A percentile compares a stretch with the other conserved stretches of the same genome.
Evolutionary conservation across 2,888 invertebrate genomes (phyloP).

Genomic region (Perithous albicinctus): DNA sequence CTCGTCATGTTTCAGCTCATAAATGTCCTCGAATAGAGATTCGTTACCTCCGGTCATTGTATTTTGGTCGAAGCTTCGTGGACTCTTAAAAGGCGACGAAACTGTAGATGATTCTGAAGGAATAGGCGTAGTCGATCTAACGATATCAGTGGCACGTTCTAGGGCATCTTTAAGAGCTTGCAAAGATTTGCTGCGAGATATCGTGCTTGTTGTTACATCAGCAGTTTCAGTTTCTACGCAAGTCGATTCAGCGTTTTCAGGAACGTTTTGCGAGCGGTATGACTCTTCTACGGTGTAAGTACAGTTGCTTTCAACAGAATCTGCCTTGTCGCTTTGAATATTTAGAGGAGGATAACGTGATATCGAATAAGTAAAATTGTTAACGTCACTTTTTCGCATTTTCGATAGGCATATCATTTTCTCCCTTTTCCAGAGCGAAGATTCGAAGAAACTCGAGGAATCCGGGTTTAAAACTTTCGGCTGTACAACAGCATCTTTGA

Average conservation of each 20-base stretch:
- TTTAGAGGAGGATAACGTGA: constrained; percentile 1
- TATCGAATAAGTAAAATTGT: constrained; percentile 25
- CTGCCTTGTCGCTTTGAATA: not conserved
- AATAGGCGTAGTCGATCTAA: constrained; percentile 65
- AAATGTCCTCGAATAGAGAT: constrained; percentile 71
- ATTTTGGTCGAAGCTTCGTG: constrained; percentile 50
- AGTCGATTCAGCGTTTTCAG: constrained; percentile 38
- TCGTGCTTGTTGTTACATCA: constrained; percentile 21
- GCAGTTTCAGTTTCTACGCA: not conserved
- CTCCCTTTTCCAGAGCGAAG: constrained; percentile 78
- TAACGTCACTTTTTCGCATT: constrained; percentile 70
- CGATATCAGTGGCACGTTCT: constrained; percentile 78
- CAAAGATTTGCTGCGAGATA: constrained; percentile 67
- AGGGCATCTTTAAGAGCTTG: constrained; percentile 76
- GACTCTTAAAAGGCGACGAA: constrained; percentile 61
- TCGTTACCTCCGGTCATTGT: constrained; percentile 56
- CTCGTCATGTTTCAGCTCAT: constrained; percentile 63
- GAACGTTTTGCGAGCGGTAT: constrained; percentile 6
- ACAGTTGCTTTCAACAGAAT: constrained; percentile 64
- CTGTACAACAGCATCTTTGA: constrained; percentile 73
- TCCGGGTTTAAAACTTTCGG: constrained; percentile 73
- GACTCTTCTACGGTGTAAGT: constrained; percentile 66
- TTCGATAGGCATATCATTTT: constrained; percentile 78
- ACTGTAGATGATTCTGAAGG: constrained; percentile 45
- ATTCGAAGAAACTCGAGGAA: constrained; percentile 76